Conservation (phyloP, 2,113 vertebrate genomes). For the Madoqua kirkii region DNA sequence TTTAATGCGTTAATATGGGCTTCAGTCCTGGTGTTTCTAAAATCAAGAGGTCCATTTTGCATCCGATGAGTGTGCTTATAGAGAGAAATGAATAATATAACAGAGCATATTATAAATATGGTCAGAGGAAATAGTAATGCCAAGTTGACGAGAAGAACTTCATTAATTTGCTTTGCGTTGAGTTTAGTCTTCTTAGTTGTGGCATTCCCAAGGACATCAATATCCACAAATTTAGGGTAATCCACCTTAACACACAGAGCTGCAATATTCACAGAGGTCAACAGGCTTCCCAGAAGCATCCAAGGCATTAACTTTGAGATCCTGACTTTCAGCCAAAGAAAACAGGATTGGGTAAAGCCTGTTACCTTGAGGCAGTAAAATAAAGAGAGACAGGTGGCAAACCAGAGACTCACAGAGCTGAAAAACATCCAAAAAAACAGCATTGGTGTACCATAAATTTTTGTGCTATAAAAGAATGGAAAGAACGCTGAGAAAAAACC, state of each 20-base stretch:
- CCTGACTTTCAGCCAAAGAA: conserved; percentile 68
- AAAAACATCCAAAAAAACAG: conserved; percentile 43
- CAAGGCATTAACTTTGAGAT: conserved; percentile 29
- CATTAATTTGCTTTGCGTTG: background rate
- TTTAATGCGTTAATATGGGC: conserved; percentile 40
- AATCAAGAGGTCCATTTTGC: background rate
- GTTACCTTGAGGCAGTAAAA: conserved; percentile 71
- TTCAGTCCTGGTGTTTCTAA: conserved; percentile 24
- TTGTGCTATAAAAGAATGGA: background rate
- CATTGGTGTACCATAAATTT: background rate
- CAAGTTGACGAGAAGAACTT: conserved; percentile 49
- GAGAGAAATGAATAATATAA: conserved; percentile 35
- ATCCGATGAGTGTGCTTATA: conserved; percentile 21
- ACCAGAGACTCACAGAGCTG: conserved; percentile 30
- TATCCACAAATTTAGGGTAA: background rate
- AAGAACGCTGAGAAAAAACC: conserved; percentile 39
- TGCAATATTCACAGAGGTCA: conserved; percentile 31
- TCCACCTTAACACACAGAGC: background rate
- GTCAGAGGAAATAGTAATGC: conserved; percentile 14
- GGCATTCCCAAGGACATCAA: background rate
- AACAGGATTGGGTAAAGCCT: conserved; percentile 48
- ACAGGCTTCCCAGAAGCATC: conserved; percentile 50
- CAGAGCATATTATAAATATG: conserved; percentile 36
- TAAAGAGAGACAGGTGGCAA: background rate
- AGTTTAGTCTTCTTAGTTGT: rapidly evolving